phyloP scores from a whole-genome alignment of 2,797 vertebrate species.

The Distichodus sexfasciatus region DNA sequence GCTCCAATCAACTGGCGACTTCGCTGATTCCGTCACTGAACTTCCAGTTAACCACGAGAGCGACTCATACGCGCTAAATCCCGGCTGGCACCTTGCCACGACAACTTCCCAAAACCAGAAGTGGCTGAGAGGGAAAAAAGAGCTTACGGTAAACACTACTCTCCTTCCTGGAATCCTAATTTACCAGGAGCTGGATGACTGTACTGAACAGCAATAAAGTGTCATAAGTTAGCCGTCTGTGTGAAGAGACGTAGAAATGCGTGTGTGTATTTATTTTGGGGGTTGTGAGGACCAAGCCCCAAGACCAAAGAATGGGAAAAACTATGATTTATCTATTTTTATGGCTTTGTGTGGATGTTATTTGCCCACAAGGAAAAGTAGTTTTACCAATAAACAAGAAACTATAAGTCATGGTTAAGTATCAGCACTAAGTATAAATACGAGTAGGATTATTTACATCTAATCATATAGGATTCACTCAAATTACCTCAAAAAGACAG shows the following conservation, averaged over 20 bases:
- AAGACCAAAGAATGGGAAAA: too few relatives aligned
- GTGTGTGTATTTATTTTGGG: too few relatives aligned
- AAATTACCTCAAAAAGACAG: too few relatives aligned
- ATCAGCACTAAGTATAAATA: too few relatives aligned
- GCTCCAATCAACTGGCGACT: conserved; percentile 51
- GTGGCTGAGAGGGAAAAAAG: conserved; percentile 19
- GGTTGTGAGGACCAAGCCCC: too few relatives aligned
- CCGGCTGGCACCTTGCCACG: conserved; percentile 49
- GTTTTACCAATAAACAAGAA: too few relatives aligned
- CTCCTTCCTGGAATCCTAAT: conserved; percentile 57
- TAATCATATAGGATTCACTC: too few relatives aligned
- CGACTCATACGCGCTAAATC: conserved; percentile 50
- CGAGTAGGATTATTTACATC: too few relatives aligned
- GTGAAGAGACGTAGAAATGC: neutral
- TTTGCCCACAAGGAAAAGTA: too few relatives aligned
- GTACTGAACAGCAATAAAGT: conserved; percentile 33
- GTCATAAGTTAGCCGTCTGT: conserved; percentile 2
- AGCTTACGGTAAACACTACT: conserved; percentile 59
- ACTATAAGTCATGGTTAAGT: too few relatives aligned
- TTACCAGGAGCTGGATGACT: conserved; percentile 44
- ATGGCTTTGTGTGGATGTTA: too few relatives aligned
- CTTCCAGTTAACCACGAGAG: conserved; percentile 40
- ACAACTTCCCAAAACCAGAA: conserved; percentile 61
- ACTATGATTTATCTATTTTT: too few relatives aligned
- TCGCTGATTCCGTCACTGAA: neutral